Base-by-base conservation (phyloP, 2,888 invertebrate genomes). In the Meteorus colon region DNA sequence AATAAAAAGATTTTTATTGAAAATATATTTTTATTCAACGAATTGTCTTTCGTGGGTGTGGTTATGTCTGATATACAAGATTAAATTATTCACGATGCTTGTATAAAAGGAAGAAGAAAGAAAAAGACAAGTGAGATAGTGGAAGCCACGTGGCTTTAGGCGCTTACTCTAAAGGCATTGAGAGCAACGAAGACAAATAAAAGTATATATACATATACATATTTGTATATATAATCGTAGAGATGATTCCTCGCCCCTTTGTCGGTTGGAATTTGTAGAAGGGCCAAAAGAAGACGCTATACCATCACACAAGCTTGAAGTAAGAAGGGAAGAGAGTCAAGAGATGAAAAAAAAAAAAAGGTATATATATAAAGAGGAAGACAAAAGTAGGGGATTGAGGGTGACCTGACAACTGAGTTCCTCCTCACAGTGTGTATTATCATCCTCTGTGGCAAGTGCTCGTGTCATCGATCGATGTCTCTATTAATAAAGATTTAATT, bases 401-500 rank as follows among this genome's bases (percentile, higher is more conserved):
- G 51, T 8, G 19, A 55, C 19, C 19, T 55, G 55, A 55, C 55
- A 55, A 55, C 55, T 55, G 6, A 55, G 55, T 19, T 55, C 24
- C 55, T 41, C 55, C 10, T 55, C 55, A 8, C 6, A 0, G 8
- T 55, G 19, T 55, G 55, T 19, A 55, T 55, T 55, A 55, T 55
- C 55, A 55, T 55, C 55, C 55, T 19, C 19, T 24, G 29, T 27
- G 41, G 41, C 68, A 68, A 41, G n/a, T 31, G 16, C 62, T 63
- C 51, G 10, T 19, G 34, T 27, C 29, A 10, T 70, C 65, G 70
- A 77, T 77, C 78, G 74, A 77, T 78, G 76, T 60, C 76, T 80
- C 78, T 76, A 80, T 80, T 78, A 80, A 78, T 80, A 78, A 77
- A 74, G 77, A 80, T 77, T 78, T 76, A 70, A 75, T 78, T 77